These are phyloP conservation scores for Adrianichthys oophorus DNA, from an alignment of 2,797 vertebrate genomes.

Conservation along the genomic window DNA sequence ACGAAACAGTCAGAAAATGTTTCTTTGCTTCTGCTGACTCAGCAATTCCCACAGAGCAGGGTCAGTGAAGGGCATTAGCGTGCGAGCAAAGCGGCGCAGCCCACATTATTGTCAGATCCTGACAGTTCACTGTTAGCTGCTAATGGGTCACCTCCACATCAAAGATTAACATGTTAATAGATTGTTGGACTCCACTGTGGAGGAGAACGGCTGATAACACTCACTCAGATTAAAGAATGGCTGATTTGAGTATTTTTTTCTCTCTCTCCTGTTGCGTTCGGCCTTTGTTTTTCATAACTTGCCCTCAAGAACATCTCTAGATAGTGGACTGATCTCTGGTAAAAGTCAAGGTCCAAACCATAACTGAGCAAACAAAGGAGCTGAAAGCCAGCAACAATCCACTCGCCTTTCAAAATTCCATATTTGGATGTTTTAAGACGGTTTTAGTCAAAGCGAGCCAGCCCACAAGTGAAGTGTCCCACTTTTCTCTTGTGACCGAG, in stretches of 20 bases:
- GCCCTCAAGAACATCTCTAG: slow-evolving; percentile 57
- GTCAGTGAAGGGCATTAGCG: slow-evolving; percentile 2
- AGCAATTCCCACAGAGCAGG: not conserved
- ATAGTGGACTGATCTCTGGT: slow-evolving; percentile 61
- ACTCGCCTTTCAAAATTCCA: slow-evolving; percentile 63
- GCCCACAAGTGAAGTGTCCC: slow-evolving; percentile 23
- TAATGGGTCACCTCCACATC: slow-evolving; percentile 24
- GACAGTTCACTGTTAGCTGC: slow-evolving; percentile 15
- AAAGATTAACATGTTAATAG: slow-evolving; percentile 12
- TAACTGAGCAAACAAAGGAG: slow-evolving; percentile 63
- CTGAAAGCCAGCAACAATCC: slow-evolving; percentile 33
- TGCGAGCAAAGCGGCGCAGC: not conserved
- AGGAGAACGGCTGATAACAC: slow-evolving; percentile 32
- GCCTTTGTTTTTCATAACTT: slow-evolving; percentile 55
- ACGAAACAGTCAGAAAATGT: too few species aligned
- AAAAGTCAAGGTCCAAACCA: slow-evolving; percentile 77
- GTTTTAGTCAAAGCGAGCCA: slow-evolving; percentile 33
- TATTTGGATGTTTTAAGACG: slow-evolving; percentile 75
- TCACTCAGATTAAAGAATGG: slow-evolving; percentile 48
- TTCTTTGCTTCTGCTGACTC: slow-evolving; percentile 6
- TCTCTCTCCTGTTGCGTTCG: slow-evolving; percentile 22
- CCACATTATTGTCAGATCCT: slow-evolving; percentile 5
- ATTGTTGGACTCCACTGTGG: not conserved
- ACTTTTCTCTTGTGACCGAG: slow-evolving; percentile 24
- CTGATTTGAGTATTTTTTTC: slow-evolving; percentile 37